phyloP scores from a whole-genome alignment of 1,140 invertebrate species.

The Neotoxoptera formosana region DNA sequence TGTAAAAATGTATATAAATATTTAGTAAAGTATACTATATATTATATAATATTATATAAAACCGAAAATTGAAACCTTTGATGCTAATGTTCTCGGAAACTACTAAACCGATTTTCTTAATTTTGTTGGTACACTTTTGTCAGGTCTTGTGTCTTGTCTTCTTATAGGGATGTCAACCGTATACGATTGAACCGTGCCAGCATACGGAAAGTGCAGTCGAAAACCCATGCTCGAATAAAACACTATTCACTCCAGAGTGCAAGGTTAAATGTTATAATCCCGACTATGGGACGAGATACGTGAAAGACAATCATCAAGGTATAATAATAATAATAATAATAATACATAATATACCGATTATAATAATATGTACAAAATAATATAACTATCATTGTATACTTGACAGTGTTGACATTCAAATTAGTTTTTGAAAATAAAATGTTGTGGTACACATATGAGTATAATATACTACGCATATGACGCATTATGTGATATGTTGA shows the following conservation, averaged over 20 bases:
- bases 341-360: not conserved
- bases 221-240: slow-evolving; percentile 26
- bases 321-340: too few species aligned
- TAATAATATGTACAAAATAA: not conserved
- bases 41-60: too few species aligned
- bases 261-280: slow-evolving; percentile 2
- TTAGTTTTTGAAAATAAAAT: not conserved
- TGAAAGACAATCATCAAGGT: slow-evolving; percentile 21
- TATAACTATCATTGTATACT: not conserved
- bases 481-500: not conserved
- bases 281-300: not conserved
- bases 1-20: too few species aligned
- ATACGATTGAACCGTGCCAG: slow-evolving; percentile 46
- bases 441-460: not conserved
- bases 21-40: too few species aligned
- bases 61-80: too few species aligned
- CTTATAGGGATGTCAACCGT: slow-evolving; percentile 28
- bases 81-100: too few species aligned
- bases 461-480: too few species aligned
- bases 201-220: not conserved
- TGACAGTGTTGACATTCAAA: not conserved
- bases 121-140: too few species aligned
- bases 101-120: too few species aligned
- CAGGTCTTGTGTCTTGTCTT: not conserved
- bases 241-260: not conserved